Conservation (phyloP, 1,140 invertebrate genomes). For the Drosophila equinoxialis region DNA sequence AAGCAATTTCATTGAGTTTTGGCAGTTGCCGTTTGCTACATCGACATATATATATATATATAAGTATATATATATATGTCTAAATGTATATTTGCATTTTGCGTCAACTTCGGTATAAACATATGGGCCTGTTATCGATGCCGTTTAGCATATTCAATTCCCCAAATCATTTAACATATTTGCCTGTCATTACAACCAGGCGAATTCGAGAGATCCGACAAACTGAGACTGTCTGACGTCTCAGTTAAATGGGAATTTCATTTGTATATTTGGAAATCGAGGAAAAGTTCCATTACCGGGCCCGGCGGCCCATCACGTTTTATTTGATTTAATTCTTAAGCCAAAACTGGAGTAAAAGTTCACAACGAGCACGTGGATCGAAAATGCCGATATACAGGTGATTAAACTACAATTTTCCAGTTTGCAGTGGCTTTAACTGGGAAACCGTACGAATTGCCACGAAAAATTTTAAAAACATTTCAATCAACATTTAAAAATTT, state of each 20-base stretch:
- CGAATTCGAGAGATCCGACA: not conserved
- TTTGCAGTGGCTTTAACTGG: not conserved
- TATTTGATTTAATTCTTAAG: conserved; percentile 68
- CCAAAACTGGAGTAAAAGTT: conserved; percentile 78
- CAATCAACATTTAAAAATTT: too few relatives aligned
- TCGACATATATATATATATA: conserved; percentile 4
- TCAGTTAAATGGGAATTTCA: conserved; percentile 33
- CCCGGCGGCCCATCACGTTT: conserved; percentile 53
- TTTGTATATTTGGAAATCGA: conserved; percentile 60
- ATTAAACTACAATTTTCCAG: not conserved
- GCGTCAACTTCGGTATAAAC: conserved; percentile 41
- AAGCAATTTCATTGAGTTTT: conserved; percentile 60
- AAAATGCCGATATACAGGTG: conserved; percentile 25
- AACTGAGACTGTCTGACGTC: not conserved
- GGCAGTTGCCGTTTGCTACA: conserved; percentile 48
- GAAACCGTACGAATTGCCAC: not conserved
- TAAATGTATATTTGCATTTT: conserved; percentile 57
- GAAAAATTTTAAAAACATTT: too few relatives aligned
- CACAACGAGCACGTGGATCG: conserved; percentile 62
- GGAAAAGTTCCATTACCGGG: conserved; percentile 71
- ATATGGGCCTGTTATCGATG: conserved; percentile 45
- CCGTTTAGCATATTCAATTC: conserved; percentile 70
- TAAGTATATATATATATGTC: not conserved
- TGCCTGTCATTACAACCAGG: conserved; percentile 53
- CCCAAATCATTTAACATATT: conserved; percentile 60